Evolutionary conservation across 2,888 invertebrate genomes (phyloP).

Genomic region (Trichogramma evanescens): DNA sequence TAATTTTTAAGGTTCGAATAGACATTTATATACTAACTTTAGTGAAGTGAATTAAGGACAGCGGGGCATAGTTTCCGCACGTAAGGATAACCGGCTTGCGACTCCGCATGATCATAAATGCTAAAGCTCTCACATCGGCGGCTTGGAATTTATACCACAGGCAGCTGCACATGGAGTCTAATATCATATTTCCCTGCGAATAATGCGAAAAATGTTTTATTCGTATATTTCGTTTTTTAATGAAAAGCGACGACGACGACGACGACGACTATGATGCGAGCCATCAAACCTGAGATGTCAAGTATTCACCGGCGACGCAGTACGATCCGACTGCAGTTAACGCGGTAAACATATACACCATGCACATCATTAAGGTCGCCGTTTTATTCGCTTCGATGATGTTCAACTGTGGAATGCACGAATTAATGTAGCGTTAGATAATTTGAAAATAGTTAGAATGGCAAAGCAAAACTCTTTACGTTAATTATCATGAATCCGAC

Average conservation of each 20-base stretch:
- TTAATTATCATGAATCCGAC: constrained; percentile 25
- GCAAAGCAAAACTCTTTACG: constrained; percentile 12
- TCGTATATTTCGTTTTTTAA: too few species aligned
- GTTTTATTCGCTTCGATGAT: background rate
- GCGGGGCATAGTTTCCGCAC: constrained; percentile 3
- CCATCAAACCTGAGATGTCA: constrained; percentile 4
- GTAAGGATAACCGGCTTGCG: constrained; percentile 1
- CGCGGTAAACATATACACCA: constrained; percentile 2
- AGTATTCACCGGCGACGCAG: constrained; percentile 12
- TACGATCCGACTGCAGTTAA: constrained; percentile 4
- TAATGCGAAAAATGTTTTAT: background rate
- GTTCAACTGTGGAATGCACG: background rate
- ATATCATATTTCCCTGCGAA: constrained; percentile 1
- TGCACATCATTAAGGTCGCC: background rate
- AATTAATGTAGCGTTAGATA: background rate
- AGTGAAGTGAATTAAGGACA: constrained; percentile 7
- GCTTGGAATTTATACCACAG: constrained; percentile 11
- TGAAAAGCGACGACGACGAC: too few species aligned
- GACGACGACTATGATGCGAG: too few species aligned
- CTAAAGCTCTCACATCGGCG: background rate
- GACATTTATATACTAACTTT: background rate
- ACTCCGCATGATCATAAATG: constrained; percentile 11
- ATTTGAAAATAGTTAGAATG: background rate
- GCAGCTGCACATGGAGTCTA: background rate
- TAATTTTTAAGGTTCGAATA: background rate